Conservation (phyloP, 2,888 invertebrate species). For the Lacanobia wlatinum region DNA sequence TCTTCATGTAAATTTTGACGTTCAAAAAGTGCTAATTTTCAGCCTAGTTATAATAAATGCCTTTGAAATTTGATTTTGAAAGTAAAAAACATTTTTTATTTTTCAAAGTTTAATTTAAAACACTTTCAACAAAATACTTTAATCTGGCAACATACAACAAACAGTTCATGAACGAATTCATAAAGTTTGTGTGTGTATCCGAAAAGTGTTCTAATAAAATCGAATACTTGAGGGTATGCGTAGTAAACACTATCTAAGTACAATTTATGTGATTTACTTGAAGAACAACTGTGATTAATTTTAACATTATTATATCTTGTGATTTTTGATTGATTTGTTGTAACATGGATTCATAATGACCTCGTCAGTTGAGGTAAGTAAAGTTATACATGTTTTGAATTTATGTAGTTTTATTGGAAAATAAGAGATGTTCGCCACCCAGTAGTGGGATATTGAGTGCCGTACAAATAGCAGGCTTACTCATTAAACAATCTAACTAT, state of each 20-base stretch:
- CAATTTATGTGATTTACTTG: background rate
- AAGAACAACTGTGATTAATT: conserved; percentile 7
- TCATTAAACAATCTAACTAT: too few species aligned
- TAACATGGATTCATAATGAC: conserved; percentile 58
- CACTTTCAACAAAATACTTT: background rate
- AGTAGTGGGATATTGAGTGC: background rate
- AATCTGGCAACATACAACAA: background rate
- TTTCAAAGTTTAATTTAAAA: background rate
- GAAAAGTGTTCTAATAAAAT: conserved; percentile 9
- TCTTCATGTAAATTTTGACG: too few species aligned
- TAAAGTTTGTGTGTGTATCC: conserved; percentile 27
- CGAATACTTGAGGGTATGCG: conserved; percentile 25
- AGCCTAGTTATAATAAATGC: too few species aligned
- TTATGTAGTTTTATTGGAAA: background rate
- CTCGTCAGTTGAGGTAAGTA: conserved; percentile 60
- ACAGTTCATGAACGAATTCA: background rate
- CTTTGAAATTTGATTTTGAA: too few species aligned
- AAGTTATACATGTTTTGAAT: background rate
- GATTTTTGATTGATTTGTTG: background rate
- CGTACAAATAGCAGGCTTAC: background rate
- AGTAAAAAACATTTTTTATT: too few species aligned
- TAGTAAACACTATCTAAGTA: background rate
- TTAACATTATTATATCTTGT: background rate
- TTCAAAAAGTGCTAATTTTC: too few species aligned
- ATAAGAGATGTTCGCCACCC: background rate